Base-by-base conservation (phyloP, 64 coral and sea anemone genomes). In the Pachyseris speciosa region DNA sequence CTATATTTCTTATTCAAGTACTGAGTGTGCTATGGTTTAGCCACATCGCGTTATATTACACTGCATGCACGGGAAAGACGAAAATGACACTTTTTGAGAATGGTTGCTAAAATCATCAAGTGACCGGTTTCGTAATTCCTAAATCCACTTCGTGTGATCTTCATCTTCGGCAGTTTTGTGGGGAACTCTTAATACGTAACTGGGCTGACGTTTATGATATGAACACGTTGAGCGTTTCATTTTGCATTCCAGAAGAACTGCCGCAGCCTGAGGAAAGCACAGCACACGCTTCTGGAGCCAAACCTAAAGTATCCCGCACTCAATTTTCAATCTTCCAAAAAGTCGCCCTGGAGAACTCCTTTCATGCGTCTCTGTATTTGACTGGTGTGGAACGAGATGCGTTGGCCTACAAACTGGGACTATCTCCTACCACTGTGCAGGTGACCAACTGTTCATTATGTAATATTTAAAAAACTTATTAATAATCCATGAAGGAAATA, bases 271-370 rank as follows among this genome's bases (percentile, higher is more conserved):
- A 4, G 6, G 24, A 27, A 4, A 26, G 6, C 26, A 6, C 59
- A 9, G 8, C 59, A 2, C 59, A 63, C 2, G 27, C 11, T 30
- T n/a, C 43, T 30, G 9, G 2, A 7, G 26, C 43, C 72, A 76
- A 76, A 27, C 72, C 42, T 12, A 76, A 76, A 27, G 44, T 76
- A 6, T 24, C 24, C 2, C 72, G 72, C 11, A 76, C 72, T 17
- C 72, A 45, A 17, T 76, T 76, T 49, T 76, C 72, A 48, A 50
- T 76, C 26, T 50, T 45, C 15, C 72, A 76, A 45, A 76, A 76
- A 51, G 44, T 76, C 50, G 72, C 25, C 43, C 44, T 76, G 11
- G 72, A 76, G 42, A 48, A 76, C 26, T 50, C 72, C 9, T 76
- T 76, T 17, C 42, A 49, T 50, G 44, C 72, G n/a, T 76, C 72